Conservation (phyloP, 1,140 invertebrate species). For the Drosophila suzukii region DNA sequence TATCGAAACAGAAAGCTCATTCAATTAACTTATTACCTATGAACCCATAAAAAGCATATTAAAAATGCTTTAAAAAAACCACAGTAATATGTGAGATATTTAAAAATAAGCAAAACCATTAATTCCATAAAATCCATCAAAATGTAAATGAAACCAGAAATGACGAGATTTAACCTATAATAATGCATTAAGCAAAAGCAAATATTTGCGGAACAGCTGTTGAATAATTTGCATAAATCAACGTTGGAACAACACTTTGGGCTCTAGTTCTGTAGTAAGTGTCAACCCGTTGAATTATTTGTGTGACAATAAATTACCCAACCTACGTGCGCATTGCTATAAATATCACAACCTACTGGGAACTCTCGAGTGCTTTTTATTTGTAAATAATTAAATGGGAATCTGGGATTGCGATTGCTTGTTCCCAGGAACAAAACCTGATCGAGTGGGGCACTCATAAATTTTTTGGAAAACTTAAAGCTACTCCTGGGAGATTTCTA, state of each 20-base stretch:
- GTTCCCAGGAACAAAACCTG: constrained; percentile 5
- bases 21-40: too few relatives aligned
- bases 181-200: constrained; percentile 1
- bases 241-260: constrained; percentile 5
- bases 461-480: constrained; percentile 27
- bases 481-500: background rate
- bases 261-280: constrained; percentile 36
- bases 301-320: constrained; percentile 31
- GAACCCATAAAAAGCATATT: too few relatives aligned
- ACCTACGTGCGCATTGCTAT: constrained; percentile 25
- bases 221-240: constrained; percentile 32
- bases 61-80: background rate
- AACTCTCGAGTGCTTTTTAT: constrained; percentile 15
- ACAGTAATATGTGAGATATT: background rate
- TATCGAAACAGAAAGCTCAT: too few relatives aligned
- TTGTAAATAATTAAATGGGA: constrained; percentile 31
- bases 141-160: background rate
- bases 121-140: constrained; percentile 2
- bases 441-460: constrained; percentile 32
- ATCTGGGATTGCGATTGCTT: constrained; percentile 3
- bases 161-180: background rate
- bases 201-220: constrained; percentile 26
- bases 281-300: constrained; percentile 39
- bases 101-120: background rate
- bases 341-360: constrained; percentile 12